A percentile compares a stretch with the other conserved stretches of the same genome.
These are phyloP conservation scores for Bombus consobrinus DNA, from an alignment of 1,140 invertebrate species.

Conservation along the genomic window DNA sequence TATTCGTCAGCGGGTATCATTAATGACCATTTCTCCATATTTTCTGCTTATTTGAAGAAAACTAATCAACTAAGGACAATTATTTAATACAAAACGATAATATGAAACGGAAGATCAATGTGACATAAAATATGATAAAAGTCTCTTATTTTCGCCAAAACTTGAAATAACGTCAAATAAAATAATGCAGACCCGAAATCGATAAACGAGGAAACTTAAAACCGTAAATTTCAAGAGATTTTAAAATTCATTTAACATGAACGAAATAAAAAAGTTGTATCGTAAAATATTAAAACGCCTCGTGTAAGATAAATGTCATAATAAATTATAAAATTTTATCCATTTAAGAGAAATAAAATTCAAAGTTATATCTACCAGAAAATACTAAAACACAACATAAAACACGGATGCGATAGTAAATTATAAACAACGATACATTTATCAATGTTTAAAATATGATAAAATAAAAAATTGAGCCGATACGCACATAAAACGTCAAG, in stretches of 20 bases:
- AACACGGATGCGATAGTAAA: neutral
- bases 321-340: neutral
- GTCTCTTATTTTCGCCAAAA: neutral
- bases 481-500: too few species aligned
- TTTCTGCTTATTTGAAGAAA: neutral
- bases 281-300: neutral
- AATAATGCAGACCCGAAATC: neutral
- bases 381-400: neutral
- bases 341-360: neutral
- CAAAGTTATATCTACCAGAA: neutral
- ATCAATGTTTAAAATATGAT: neutral
- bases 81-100: neutral
- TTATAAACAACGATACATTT: neutral
- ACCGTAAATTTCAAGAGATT: neutral
- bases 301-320: too few species aligned
- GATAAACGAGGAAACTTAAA: neutral
- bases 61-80: too few species aligned
- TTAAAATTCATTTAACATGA: neutral
- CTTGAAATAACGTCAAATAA: neutral
- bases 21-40: neutral
- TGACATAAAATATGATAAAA: too few species aligned
- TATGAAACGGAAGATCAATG: too few species aligned
- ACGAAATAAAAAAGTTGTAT: neutral
- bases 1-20: neutral
- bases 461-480: too few species aligned